Evolutionary conservation across 2,113 vertebrate species (phyloP), one percentile per base, ranked within the genome.

Genomic region (Phalacrocorax pelagicus): DNA sequence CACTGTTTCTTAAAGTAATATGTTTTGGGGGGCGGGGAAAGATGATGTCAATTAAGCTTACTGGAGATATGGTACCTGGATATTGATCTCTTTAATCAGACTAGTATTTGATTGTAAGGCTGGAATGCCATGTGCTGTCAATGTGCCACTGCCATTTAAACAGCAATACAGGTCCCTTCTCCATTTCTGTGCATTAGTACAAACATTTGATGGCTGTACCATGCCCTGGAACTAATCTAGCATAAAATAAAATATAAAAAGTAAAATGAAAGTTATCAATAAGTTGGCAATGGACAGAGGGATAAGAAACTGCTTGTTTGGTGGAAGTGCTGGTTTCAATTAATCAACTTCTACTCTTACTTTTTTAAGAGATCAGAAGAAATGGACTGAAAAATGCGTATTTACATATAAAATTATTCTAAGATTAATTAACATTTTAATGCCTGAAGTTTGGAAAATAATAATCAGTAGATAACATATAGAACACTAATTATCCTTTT

Each of bases 381-480:
- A 91, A 87, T 49, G 0, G 3, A 47, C 47, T 52, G 10, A 84
- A 72, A 91, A 95, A 46, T 57, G 9, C 2, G 81, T 19, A 11
- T 59, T 88, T 84, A 55, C 26, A 58, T 84, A 38, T 42, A 78
- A 84, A 95, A 46, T 4, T 11, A 34, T 86, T 54, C 8, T 62
- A 63, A 54, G 17, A 77, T 62, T 57, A 61, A 80, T 80, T 78
- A 81, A 38, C 5, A 65, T 75, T 82, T 89, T 66, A 38, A 61
- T 67, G 5, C 10, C 7, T 32, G 57, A 89, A 94, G 5, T 87
- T 89, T 81, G 70, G 49, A 81, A 96, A 90, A 90, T n/a, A 78
- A 63, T 46, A 55, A 75, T 59, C 62, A 67, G 23, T 61, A 72
- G 15, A 65, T 70, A 75, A 57, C 4, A 2, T 52, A 52, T 9